Conservation (phyloP, 2,113 vertebrate species). For the Marcusenius ussheri region DNA sequence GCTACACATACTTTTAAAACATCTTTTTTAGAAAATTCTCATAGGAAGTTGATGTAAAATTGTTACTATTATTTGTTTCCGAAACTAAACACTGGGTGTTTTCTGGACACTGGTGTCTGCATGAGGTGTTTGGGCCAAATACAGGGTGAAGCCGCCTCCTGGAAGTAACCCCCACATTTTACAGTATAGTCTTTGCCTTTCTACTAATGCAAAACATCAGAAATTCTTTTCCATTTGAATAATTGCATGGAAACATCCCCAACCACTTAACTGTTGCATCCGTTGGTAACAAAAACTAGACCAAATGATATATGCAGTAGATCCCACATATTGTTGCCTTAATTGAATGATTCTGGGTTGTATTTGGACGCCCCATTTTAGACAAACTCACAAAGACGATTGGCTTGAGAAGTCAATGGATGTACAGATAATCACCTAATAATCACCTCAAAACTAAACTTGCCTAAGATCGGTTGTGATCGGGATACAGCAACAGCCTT, state of each 20-base stretch:
- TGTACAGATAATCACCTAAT: background rate
- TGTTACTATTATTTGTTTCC: background rate
- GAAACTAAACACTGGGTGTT: background rate
- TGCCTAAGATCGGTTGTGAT: background rate
- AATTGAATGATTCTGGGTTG: background rate
- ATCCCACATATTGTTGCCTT: background rate
- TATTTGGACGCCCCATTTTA: background rate
- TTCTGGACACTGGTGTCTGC: background rate
- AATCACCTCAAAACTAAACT: background rate
- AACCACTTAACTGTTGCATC: background rate
- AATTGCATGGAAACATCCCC: background rate
- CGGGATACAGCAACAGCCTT: background rate
- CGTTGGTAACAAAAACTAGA: background rate
- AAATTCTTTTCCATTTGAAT: background rate
- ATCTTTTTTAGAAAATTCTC: background rate
- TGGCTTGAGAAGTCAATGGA: background rate
- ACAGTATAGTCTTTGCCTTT: background rate
- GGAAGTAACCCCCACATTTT: background rate
- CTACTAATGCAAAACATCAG: background rate
- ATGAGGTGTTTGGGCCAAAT: background rate
- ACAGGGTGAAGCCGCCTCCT: background rate
- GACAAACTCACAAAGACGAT: background rate
- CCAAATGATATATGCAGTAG: background rate
- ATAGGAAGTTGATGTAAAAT: background rate
- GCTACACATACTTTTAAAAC: background rate